Conservation (phyloP, 2,888 invertebrate species). For the Callosobruchus maculatus region DNA sequence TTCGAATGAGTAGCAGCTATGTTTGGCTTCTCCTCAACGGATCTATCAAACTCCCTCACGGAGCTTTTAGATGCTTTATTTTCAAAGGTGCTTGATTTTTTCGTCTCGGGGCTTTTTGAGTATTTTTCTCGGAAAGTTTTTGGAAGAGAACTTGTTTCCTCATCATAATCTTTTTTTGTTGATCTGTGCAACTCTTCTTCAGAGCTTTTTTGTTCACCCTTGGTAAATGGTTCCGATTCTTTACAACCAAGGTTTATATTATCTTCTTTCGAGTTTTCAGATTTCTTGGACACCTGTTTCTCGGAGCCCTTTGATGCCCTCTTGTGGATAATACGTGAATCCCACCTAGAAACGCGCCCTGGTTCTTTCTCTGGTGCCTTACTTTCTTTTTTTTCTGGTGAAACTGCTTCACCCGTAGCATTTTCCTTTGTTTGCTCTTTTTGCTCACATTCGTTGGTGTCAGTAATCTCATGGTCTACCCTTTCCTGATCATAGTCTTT, state of each 20-base stretch:
- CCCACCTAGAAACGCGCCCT: neutral
- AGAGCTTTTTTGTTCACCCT: too few relatives aligned
- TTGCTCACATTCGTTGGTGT: neutral
- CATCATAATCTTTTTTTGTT: neutral
- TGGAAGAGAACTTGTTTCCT: neutral
- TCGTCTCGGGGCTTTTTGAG: neutral
- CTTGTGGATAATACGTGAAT: neutral
- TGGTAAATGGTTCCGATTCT: too few relatives aligned
- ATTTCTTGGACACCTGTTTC: neutral
- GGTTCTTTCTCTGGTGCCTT: neutral
- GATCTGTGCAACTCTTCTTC: neutral
- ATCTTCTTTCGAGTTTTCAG: neutral
- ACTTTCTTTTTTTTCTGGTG: neutral
- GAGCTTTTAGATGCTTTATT: neutral
- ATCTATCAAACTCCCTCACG: neutral
- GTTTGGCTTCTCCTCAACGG: too few relatives aligned
- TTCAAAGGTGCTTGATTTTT: neutral
- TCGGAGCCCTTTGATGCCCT: neutral
- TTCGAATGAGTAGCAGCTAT: too few relatives aligned
- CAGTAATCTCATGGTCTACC: too few relatives aligned
- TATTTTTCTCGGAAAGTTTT: slow-evolving; percentile 12
- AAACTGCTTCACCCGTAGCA: neutral
- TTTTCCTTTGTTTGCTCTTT: neutral
- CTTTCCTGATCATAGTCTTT: neutral
- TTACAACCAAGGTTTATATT: too few relatives aligned